phyloP scores from a whole-genome alignment of 2,888 invertebrate genomes.

The Pristionchus fissidentatus region DNA sequence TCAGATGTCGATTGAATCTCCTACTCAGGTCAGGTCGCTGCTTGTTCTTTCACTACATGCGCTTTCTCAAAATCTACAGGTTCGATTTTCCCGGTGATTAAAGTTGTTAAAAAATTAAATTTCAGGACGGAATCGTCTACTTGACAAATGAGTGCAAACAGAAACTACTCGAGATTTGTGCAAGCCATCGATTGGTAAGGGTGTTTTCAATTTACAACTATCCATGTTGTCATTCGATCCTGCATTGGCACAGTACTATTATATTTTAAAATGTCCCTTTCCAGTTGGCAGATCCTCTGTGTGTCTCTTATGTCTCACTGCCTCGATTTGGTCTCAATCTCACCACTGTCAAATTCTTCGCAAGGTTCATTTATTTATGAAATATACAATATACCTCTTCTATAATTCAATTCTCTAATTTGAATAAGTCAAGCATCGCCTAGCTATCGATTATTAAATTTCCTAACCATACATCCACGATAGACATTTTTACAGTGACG shows the following conservation, averaged over 20 bases:
- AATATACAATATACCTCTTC: constrained; percentile 11
- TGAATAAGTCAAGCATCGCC: neutral
- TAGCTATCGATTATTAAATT: too few relatives aligned
- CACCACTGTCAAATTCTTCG: constrained; percentile 65
- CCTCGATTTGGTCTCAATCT: constrained; percentile 69
- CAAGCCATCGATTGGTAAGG: constrained; percentile 61
- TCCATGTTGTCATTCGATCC: neutral
- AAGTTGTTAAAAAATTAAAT: neutral
- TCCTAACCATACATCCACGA: neutral
- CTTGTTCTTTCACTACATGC: constrained; percentile 39
- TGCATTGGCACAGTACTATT: constrained; percentile 21
- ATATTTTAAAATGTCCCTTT: neutral
- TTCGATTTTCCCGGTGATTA: neutral
- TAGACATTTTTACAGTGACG: constrained; percentile 50
- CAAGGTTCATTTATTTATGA: neutral
- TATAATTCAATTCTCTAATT: neutral
- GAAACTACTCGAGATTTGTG: constrained; percentile 69
- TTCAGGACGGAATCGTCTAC: constrained; percentile 55
- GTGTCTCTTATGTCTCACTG: constrained; percentile 63
- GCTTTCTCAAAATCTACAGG: constrained; percentile 23
- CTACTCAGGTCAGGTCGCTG: constrained; percentile 40
- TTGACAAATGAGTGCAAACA: constrained; percentile 71
- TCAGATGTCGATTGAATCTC: constrained; percentile 31
- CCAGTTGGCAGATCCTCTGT: constrained; percentile 65
- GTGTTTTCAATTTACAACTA: neutral